Percentiles rank a stretch among this genome's conserved stretches.
These are phyloP conservation scores for Xylocopa sonorina DNA, from an alignment of 1,140 invertebrate genomes.

Conservation along the genomic window DNA sequence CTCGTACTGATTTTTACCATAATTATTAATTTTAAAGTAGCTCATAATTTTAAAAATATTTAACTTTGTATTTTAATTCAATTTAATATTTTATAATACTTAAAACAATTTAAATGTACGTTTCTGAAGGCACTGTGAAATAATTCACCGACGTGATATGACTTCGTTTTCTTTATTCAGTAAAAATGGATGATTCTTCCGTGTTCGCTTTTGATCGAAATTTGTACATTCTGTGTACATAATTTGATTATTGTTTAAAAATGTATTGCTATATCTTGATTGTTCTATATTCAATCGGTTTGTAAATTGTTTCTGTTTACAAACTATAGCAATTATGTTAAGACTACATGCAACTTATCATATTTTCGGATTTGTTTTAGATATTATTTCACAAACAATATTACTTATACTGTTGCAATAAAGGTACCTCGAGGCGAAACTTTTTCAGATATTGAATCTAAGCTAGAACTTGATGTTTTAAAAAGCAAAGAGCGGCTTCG, in stretches of 20 bases:
- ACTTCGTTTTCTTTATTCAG: slow-evolving; percentile 10
- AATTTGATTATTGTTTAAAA: neutral
- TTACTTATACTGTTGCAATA: neutral
- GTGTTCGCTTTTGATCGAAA: too few relatives aligned
- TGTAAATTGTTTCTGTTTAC: slow-evolving; percentile 26
- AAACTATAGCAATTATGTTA: slow-evolving; percentile 37
- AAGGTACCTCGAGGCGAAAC: slow-evolving; percentile 41
- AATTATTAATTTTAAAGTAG: slow-evolving; percentile 46
- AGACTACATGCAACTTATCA: neutral
- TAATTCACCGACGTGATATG: neutral
- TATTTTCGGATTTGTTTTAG: neutral
- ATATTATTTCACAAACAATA: neutral
- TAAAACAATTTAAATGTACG: neutral
- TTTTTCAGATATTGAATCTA: slow-evolving; percentile 28
- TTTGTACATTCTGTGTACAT: slow-evolving; percentile 5
- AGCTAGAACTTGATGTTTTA: slow-evolving; percentile 50
- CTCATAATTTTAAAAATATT: slow-evolving; percentile 38
- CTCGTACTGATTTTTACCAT: slow-evolving; percentile 47
- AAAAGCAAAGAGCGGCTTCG: slow-evolving; percentile 50
- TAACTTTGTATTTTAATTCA: neutral
- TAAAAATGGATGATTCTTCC: neutral
- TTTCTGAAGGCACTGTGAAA: neutral
- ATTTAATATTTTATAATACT: neutral
- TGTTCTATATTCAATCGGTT: neutral
- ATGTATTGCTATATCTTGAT: slow-evolving; percentile 3